A percentile compares a stretch with the other conserved stretches of the same genome.
Evolutionary conservation across 2,888 invertebrate genomes (phyloP).

Genomic region (Brachyopa scutellaris): DNA sequence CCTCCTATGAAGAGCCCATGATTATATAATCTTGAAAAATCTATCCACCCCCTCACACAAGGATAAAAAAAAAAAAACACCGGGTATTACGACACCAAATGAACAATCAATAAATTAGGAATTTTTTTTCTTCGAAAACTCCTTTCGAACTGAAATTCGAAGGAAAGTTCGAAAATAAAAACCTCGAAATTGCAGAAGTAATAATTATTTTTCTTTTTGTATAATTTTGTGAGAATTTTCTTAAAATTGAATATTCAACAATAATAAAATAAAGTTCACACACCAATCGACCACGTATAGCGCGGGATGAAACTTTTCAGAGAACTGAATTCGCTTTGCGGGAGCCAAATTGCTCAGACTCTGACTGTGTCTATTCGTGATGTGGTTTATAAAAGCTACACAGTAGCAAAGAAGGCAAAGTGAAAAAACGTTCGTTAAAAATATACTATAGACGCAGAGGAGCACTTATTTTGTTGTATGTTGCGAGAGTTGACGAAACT

Average conservation of each 20-base stretch:
- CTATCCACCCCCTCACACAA: neutral
- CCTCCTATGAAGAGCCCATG: slow-evolving; percentile 21
- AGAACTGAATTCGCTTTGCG: slow-evolving; percentile 63
- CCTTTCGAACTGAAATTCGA: neutral
- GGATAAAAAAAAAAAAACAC: slow-evolving; percentile 14
- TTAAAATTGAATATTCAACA: neutral
- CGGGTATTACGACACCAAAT: slow-evolving; percentile 47
- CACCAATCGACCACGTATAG: slow-evolving; percentile 55
- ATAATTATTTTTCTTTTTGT: neutral
- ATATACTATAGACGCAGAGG: neutral
- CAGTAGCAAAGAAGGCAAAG: neutral
- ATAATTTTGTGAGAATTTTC: neutral
- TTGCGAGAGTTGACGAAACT: slow-evolving; percentile 45
- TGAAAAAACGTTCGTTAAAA: slow-evolving; percentile 39
- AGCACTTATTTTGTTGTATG: slow-evolving; percentile 26
- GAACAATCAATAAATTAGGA: neutral
- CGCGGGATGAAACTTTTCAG: slow-evolving; percentile 63
- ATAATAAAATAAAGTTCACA: slow-evolving; percentile 9
- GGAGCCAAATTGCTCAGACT: slow-evolving; percentile 44
- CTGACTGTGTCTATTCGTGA: slow-evolving; percentile 42
- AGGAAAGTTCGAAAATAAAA: too few species aligned
- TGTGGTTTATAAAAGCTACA: slow-evolving; percentile 33
- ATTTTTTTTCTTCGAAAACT: slow-evolving; percentile 11
- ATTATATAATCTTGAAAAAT: slow-evolving; percentile 62
- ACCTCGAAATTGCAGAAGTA: too few species aligned